Percentiles rank a stretch among this genome's conserved stretches.
phyloP scores from a whole-genome alignment of 2,888 invertebrate species.

The Cephus rjabovi region DNA sequence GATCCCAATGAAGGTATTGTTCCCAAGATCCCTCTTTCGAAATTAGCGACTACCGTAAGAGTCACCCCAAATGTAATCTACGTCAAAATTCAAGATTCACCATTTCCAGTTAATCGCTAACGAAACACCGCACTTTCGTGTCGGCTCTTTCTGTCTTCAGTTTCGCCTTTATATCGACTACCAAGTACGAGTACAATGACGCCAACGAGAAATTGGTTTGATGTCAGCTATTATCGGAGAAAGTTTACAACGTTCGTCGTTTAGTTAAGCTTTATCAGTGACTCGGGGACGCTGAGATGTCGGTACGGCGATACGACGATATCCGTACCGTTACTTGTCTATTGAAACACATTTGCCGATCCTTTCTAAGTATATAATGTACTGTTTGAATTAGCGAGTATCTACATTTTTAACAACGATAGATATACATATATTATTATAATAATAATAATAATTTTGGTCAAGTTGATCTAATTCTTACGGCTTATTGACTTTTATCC shows the following conservation, averaged over 20 bases:
- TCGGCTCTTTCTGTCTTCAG: neutral
- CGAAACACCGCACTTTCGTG: neutral
- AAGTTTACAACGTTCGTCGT: slow-evolving; percentile 55
- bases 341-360: neutral
- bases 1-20: neutral
- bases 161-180: neutral
- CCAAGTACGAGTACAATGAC: slow-evolving; percentile 10
- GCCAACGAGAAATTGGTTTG: slow-evolving; percentile 41
- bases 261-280: slow-evolving; percentile 51
- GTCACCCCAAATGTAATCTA: neutral
- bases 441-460: neutral
- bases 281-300: neutral
- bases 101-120: neutral
- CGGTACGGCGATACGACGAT: neutral
- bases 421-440: too few species aligned
- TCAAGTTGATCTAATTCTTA: neutral
- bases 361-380: neutral
- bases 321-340: neutral
- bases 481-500: neutral
- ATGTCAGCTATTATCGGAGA: slow-evolving; percentile 58
- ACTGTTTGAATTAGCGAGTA: neutral
- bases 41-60: neutral
- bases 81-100: neutral
- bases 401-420: neutral
- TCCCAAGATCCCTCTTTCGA: neutral